Conservation (phyloP, 2,797 vertebrate species). For the Acomys russatus region DNA sequence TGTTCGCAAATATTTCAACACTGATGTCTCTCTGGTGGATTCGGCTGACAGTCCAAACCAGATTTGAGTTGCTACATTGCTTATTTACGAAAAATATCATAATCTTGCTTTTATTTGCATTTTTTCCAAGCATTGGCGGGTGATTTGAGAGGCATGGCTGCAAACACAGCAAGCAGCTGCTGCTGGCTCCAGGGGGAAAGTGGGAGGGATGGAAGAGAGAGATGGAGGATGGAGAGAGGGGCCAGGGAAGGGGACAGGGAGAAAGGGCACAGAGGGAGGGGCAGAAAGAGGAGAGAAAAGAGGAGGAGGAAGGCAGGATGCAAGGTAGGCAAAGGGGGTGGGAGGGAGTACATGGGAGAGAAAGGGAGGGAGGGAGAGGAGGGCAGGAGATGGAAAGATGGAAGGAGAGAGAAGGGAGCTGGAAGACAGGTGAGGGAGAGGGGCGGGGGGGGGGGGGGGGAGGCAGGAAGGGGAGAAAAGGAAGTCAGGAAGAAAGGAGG, state of each 20-base stretch:
- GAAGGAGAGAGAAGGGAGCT: too few relatives aligned
- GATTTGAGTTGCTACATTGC: constrained; percentile 84
- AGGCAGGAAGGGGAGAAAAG: neutral
- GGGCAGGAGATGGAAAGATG: fast-evolving
- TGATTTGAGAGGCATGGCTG: constrained; percentile 74
- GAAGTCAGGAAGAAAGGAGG: too few relatives aligned
- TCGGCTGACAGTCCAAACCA: constrained; percentile 84
- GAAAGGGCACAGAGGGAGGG: fast-evolving
- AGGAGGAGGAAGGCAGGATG: neutral
- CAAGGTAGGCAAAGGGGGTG: neutral
- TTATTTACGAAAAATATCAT: constrained; percentile 88
- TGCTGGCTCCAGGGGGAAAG: constrained; percentile 26
- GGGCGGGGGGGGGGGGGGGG: fast-evolving
- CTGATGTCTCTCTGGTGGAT: constrained; percentile 85
- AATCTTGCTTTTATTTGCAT: constrained; percentile 87
- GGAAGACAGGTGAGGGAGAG: neutral
- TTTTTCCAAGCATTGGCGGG: constrained; percentile 80
- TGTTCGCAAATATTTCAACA: constrained; percentile 83
- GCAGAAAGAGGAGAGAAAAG: fast-evolving
- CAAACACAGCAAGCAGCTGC: constrained; percentile 81
- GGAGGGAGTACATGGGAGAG: neutral
- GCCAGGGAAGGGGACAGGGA: fast-evolving
- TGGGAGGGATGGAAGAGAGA: neutral
- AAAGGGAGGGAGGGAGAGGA: too few relatives aligned
- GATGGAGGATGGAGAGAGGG: fast-evolving